Base-by-base conservation (phyloP, 1,140 invertebrate genomes). In the Chironomus striatipennis region DNA sequence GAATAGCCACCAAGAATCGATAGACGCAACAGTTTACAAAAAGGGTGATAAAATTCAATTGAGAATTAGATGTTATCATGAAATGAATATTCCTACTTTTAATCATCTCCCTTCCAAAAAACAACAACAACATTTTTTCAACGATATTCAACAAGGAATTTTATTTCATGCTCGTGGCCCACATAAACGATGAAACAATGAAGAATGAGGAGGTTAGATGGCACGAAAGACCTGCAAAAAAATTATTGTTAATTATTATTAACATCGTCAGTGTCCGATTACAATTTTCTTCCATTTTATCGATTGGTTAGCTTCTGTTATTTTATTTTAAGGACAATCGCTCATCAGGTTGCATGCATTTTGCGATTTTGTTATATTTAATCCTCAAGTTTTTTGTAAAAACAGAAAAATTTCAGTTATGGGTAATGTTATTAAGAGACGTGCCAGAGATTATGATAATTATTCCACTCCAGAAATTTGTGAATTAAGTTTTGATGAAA, bases 401-500 rank as follows among this genome's bases (percentile, higher is more conserved):
- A 12, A 57, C 4, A 57, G 12, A 70, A 6, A 70, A 70, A 20
- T 20, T 20, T 70, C 6, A 18, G 18, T 5, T 18, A 70, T 70
- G 65, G 65, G 65, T 7, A 70, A 70, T 70, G 10, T 70, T 18
- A 21, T 70, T 70, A 18, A 70, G 18, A 70, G 47, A 20, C 65
- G 20, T 20, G 65, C 65, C 4, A 70, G 10, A 70, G 20, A 70
- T 20, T 9, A 21, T 20, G 65, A 70, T 20, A 70, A 70, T 20
- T 20, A 20, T 70, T 21, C 65, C 9, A 70, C n/a, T 20, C 65
- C 65, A 8, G 65, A 70, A 70, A 70, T 70, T 9, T 18, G 8
- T 6, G 65, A 70, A 20, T 12, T 70, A 17, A 70, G 17, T 20
- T 21, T 9, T 20, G 20, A 18, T 7, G 65, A 70, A 70, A 20